Conservation (phyloP, 2,888 invertebrate species). For the Lepidochitona cinerea region DNA sequence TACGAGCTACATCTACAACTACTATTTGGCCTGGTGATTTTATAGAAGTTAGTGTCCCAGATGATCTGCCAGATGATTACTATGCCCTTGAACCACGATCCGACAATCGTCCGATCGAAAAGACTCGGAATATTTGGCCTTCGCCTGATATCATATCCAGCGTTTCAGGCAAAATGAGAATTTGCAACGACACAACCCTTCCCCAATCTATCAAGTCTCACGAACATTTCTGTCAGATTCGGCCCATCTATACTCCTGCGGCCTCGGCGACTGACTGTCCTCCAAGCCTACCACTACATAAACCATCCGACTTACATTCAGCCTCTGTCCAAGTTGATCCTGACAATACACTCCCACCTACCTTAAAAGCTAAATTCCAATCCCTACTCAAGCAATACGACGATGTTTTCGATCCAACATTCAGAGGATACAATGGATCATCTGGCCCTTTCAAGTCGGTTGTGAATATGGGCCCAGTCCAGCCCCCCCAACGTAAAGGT, state of each 20-base stretch:
- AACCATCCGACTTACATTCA: neutral
- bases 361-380: conserved; percentile 12
- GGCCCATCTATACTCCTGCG: conserved; percentile 12
- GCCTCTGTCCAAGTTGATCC: conserved; percentile 21
- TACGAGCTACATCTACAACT: conserved; percentile 12
- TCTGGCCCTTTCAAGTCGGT: conserved; percentile 33
- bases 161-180: conserved; percentile 22
- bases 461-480: conserved; percentile 43
- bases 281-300: no score
- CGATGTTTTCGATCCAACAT: conserved; percentile 28
- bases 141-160: conserved; percentile 16
- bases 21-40: conserved; percentile 30
- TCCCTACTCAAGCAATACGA: conserved; percentile 18
- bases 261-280: neutral
- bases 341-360: conserved; percentile 16
- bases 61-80: no score
- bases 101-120: neutral
- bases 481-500: conserved; percentile 42
- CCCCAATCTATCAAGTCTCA: conserved; percentile 10
- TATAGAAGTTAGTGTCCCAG: conserved; percentile 21
- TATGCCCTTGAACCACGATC: conserved; percentile 12
- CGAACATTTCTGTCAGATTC: conserved; percentile 28
- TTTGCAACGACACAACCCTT: conserved; percentile 20
- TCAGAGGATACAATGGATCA: conserved; percentile 34
- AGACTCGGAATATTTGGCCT: neutral